Evolutionary conservation across 2,797 vertebrate genomes (phyloP).

Genomic region (Heliangelus exortis): DNA sequence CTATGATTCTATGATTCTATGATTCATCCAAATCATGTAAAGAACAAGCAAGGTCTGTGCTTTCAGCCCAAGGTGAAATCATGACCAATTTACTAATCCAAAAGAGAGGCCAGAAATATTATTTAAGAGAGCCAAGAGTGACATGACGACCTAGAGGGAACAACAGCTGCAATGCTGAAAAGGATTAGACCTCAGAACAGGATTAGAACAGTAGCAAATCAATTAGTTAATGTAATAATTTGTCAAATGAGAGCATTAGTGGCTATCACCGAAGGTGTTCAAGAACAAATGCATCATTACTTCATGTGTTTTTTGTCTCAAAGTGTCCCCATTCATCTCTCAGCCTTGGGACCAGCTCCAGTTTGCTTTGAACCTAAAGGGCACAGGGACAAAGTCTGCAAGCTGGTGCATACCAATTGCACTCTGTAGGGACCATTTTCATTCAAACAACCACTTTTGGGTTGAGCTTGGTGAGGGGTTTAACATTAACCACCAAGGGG

Average conservation of each 20-base stretch:
- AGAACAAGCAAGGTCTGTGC: background rate
- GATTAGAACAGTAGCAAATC: conserved; percentile 6
- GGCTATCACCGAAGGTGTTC: background rate
- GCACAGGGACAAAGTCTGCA: background rate
- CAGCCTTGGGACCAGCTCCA: background rate
- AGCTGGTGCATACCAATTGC: background rate
- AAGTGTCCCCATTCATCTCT: background rate
- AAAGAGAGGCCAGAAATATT: background rate
- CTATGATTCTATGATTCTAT: no score
- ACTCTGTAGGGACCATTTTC: background rate
- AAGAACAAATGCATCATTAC: conserved; percentile 2
- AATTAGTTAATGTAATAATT: conserved; percentile 44
- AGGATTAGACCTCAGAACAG: background rate
- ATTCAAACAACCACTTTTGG: background rate
- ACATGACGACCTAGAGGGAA: background rate
- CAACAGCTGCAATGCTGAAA: background rate
- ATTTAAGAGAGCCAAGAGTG: background rate
- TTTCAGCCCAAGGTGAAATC: conserved; percentile 29
- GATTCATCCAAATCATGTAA: conserved; percentile 16
- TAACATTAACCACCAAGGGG: background rate
- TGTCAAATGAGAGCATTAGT: conserved; percentile 12
- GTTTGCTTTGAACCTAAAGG: conserved; percentile 10
- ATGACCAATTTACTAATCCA: background rate
- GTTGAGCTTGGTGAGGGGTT: background rate
- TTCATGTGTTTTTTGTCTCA: conserved; percentile 16